Percentiles rank a stretch among this genome's conserved stretches.
These are phyloP conservation scores for Solenopsis invicta DNA, from an alignment of 1,140 invertebrate genomes.

Conservation along the genomic window DNA sequence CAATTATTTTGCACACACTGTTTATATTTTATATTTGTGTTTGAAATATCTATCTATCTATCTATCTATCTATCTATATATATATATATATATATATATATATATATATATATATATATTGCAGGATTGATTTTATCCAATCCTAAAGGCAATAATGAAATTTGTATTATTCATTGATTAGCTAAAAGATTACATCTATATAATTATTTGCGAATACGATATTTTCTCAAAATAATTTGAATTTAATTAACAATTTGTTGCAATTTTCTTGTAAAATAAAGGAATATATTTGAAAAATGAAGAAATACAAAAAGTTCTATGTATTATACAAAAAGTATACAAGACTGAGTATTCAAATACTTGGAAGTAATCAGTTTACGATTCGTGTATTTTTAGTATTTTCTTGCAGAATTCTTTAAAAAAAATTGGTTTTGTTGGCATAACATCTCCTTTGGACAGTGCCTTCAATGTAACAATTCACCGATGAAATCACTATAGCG, in stretches of 20 bases:
- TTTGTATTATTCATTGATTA: slow-evolving; percentile 1
- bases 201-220: background rate
- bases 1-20: background rate
- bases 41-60: too few relatives aligned
- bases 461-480: background rate
- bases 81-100: too few relatives aligned
- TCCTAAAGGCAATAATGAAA: background rate
- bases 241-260: background rate
- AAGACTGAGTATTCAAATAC: background rate
- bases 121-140: background rate
- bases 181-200: background rate
- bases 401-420: background rate
- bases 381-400: background rate
- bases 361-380: background rate
- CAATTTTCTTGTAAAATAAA: slow-evolving; percentile 5
- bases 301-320: background rate
- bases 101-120: too few relatives aligned
- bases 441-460: background rate
- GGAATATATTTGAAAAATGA: background rate
- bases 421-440: slow-evolving; percentile 7
- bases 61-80: too few relatives aligned
- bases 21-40: background rate
- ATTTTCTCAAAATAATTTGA: background rate
- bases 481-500: background rate
- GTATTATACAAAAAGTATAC: background rate